Evolutionary conservation across 1,140 invertebrate species (phyloP).

Genomic region (Musca domestica): DNA sequence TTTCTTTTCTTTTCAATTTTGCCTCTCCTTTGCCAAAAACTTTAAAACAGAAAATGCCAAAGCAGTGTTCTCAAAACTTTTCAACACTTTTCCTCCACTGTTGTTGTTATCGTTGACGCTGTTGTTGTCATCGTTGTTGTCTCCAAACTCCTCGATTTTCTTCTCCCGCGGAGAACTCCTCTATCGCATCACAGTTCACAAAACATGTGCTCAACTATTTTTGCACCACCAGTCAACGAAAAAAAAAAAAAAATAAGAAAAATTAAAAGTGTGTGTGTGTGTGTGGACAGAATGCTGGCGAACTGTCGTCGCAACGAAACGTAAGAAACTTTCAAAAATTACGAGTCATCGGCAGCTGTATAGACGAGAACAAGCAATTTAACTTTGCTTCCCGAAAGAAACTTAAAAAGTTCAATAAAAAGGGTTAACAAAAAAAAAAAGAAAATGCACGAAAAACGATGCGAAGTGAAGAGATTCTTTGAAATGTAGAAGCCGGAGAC

Average conservation of each 20-base stretch:
- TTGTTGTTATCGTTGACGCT: no score
- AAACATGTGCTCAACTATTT: conserved; percentile 19
- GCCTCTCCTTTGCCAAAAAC: not conserved
- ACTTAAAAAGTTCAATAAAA: not conserved
- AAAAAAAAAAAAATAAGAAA: conserved; percentile 12
- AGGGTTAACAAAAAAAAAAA: not conserved
- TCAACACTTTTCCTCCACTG: conserved; percentile 15
- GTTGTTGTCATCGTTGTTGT: no score
- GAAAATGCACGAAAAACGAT: no score
- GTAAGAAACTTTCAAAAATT: conserved; percentile 11
- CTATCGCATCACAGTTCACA: not conserved
- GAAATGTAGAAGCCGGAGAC: not conserved
- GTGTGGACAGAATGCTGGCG: not conserved
- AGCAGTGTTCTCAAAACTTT: conserved; percentile 12
- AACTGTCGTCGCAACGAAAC: no score
- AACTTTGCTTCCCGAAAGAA: not conserved
- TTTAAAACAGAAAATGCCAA: conserved; percentile 13
- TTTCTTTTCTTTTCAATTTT: no score
- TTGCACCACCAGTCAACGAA: not conserved
- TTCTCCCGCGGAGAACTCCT: not conserved
- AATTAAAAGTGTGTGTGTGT: no score
- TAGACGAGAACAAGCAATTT: conserved; percentile 14
- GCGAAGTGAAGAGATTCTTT: not conserved
- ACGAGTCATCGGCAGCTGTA: conserved; percentile 18
- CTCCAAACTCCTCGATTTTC: no score